A percentile compares a stretch with the other conserved stretches of the same genome.
Conservation (phyloP, 2,797 vertebrate genomes). For the Onychomys torridus region DNA sequence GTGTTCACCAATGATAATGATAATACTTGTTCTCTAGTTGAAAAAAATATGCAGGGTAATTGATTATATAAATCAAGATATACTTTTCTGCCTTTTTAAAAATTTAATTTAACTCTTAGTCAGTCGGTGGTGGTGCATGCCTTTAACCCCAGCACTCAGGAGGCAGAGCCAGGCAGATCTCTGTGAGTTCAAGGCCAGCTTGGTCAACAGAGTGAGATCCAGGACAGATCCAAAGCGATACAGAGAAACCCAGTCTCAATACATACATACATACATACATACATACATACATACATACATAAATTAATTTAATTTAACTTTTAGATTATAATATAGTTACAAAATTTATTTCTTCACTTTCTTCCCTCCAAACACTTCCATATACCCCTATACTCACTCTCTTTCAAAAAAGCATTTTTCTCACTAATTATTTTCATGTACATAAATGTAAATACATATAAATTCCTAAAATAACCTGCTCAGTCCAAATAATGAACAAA, state of each 20-base stretch:
- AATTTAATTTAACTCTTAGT: too few species aligned
- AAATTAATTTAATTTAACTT: background rate
- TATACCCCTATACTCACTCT: background rate
- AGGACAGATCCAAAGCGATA: too few species aligned
- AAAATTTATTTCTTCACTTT: background rate
- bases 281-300: too few species aligned
- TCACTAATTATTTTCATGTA: background rate
- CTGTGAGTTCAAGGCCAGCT: too few species aligned
- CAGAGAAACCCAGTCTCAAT: too few species aligned
- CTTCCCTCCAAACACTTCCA: background rate
- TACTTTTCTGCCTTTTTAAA: background rate
- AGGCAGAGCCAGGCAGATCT: too few species aligned
- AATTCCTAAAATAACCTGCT: background rate
- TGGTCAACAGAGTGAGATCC: too few species aligned
- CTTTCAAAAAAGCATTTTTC: background rate
- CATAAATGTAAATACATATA: background rate
- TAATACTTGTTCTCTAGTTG: background rate
- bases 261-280: too few species aligned
- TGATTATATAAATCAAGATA: background rate
- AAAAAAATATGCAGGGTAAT: background rate
- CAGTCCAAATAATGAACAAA: background rate
- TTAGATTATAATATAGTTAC: background rate
- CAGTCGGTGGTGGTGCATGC: too few species aligned
- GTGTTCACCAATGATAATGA: background rate
- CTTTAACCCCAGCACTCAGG: too few species aligned